Evolutionary conservation across 2,797 vertebrate genomes (phyloP), one percentile per base, ranked within the genome.

Genomic region (Sebastes oblongus): DNA sequence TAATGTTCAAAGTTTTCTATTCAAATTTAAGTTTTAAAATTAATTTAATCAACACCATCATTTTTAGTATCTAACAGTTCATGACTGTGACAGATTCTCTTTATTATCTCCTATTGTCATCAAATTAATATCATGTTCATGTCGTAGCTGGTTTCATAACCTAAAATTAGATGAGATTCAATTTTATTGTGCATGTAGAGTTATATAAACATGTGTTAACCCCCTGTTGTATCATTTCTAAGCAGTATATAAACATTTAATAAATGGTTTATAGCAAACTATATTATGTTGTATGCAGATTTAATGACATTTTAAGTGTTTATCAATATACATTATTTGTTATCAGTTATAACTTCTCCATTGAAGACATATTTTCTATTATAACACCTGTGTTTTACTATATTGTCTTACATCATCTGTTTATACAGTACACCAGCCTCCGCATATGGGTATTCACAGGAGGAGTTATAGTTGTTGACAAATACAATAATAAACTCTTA

Each of bases 151-250:
- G 3, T 64, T 16, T 65, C 22, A 39, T 39, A 61, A 24, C 4
- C 6, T 54, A 8, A 20, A 30, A n/a, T 29, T 20, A 12, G 62
- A 66, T 25, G 1, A 10, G 3, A 46, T 66, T 11, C 0, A 0
- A 46, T 42, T 6, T 4, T 16, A 16, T 1, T 65, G 22, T 46
- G 20, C 18, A 22, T 54, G 13, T 68, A 32, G 0, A 68, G 30
- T 54, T 9, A 32, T 22, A 22, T 30, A n/a, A 30, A 54, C 32
- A 32, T 32, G 20, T 42, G 6, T 34, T 5, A 13, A 14, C n/a
- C n/a, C 34, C 4, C 12, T 27, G 27, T 29, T 29, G 29, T 27
- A 25, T 36, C 0, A 3, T 16, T 42, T 18, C 9, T 16, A 36
- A 65, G 60, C 60, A 20, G 9, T 7, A 32, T 34, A 12, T 60